Evolutionary conservation across 2,888 invertebrate genomes (phyloP), one percentile per base, ranked within the genome.

Genomic region (Trichacis sp.): DNA sequence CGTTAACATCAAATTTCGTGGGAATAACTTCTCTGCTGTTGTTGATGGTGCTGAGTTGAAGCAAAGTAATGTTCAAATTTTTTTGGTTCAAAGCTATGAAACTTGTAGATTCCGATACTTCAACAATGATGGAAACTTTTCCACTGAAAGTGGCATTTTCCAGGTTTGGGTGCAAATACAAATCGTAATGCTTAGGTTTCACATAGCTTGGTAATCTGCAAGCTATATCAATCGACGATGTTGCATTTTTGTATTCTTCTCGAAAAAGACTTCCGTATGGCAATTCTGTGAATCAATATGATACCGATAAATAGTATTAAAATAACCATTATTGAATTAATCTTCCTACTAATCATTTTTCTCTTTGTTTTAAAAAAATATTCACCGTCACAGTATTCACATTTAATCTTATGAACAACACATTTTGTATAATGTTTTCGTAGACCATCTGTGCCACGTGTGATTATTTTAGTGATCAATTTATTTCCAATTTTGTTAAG

Each of bases 111-210:
- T 85, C 82, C 2, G 78, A 64, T 1, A 89, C 80, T 52, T 86
- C 81, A 43, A 89, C 74, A 2, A 84, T 81, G 38, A 89, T 88
- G 36, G 85, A 87, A 0, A 89, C 88, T 46, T 85, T 85, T n/a
- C 92, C 92, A 8, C 79, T 77, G 74, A 89, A 92, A 0, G 83
- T 86, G 30, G 89, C 89, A 12, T 83, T 83, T n/a, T 85, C 82
- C 48, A 93, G 85, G 77, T 91, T 86, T 0, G 93, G 92, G 55
- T 88, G 85, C 51, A 93, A 81, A 12, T 85, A 87, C 2, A 93
- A 79, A 54, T 91, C 88, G 75, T 93, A 93, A 60, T 88, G 87
- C 1, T 87, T 65, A 0, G 93, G 92, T 12, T 83, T 82, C 0
- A 90, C 86, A 48, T 88, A 86, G 8, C 83, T 81, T 0, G 91